Evolutionary conservation across 2,888 invertebrate species (phyloP).

Genomic region (Netelia virgata): DNA sequence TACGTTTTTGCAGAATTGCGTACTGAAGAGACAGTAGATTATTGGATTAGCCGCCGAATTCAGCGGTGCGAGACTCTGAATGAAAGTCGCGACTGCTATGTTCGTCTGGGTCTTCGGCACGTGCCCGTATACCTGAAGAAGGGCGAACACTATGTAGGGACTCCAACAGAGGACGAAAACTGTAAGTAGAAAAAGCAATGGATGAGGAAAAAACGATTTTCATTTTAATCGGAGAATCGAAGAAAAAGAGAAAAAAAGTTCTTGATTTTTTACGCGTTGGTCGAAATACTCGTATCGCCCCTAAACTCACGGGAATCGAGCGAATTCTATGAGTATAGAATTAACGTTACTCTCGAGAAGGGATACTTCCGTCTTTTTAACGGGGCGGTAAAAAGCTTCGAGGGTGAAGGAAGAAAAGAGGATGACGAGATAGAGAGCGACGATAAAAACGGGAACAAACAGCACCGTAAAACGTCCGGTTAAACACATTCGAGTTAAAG

Average conservation of each 20-base stretch:
- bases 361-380: too few species aligned
- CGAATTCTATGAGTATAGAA: not conserved
- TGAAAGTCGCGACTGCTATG: conserved; percentile 94
- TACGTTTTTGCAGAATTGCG: conserved; percentile 93
- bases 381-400: not conserved
- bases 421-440: conserved; percentile 9
- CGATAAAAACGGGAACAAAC: conserved; percentile 31
- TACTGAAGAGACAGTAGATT: conserved; percentile 97
- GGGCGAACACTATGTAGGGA: conserved; percentile 96
- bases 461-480: conserved; percentile 41
- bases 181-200: conserved; percentile 85
- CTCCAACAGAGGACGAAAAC: conserved; percentile 98
- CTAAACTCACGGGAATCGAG: too few species aligned
- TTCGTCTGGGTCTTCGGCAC: conserved; percentile 92
- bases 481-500: conserved; percentile 23
- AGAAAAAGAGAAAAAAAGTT: not conserved
- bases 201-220: not conserved
- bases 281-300: too few species aligned
- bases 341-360: not conserved
- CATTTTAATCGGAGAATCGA: not conserved
- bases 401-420: not conserved
- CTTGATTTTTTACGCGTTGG: not conserved
- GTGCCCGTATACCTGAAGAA: conserved; percentile 94
- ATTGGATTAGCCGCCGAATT: conserved; percentile 98
- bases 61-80: conserved; percentile 95